A percentile compares a stretch with the other conserved stretches of the same genome.
These are phyloP conservation scores for Dromaius novaehollandiae DNA, from an alignment of 2,113 vertebrate genomes.

Conservation along the genomic window DNA sequence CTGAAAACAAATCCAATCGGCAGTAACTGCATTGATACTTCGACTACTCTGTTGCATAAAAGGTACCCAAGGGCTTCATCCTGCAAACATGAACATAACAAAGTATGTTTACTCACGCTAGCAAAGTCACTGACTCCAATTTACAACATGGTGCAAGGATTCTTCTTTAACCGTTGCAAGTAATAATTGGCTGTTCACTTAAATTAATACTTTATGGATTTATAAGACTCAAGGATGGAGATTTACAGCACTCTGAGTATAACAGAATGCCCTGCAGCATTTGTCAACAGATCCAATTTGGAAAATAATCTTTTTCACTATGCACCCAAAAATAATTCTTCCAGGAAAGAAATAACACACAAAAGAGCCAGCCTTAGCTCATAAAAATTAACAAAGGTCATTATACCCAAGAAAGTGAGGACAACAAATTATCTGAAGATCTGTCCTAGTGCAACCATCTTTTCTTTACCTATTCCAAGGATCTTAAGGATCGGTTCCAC, in stretches of 20 bases:
- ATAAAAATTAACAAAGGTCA: background rate
- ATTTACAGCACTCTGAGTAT: background rate
- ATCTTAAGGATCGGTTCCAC: background rate
- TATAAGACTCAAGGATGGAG: background rate
- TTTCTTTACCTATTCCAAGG: background rate
- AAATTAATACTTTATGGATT: background rate
- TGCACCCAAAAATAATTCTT: background rate
- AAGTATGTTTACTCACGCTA: background rate
- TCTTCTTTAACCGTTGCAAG: background rate
- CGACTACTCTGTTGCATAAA: background rate
- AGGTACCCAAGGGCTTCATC: background rate
- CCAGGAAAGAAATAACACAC: background rate
- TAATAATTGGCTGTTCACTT: background rate
- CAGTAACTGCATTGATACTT: background rate
- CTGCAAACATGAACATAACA: background rate
- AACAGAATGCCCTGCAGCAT: background rate
- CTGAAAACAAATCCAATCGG: background rate
- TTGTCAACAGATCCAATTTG: background rate
- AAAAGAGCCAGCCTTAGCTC: background rate
- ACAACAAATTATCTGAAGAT: background rate
- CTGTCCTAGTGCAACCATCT: background rate
- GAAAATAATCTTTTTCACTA: background rate
- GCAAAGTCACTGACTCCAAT: background rate
- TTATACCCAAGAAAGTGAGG: background rate
- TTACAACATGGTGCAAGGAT: background rate